Base-by-base conservation (phyloP, 2,888 invertebrate genomes). In the Esperia sulphurella region DNA sequence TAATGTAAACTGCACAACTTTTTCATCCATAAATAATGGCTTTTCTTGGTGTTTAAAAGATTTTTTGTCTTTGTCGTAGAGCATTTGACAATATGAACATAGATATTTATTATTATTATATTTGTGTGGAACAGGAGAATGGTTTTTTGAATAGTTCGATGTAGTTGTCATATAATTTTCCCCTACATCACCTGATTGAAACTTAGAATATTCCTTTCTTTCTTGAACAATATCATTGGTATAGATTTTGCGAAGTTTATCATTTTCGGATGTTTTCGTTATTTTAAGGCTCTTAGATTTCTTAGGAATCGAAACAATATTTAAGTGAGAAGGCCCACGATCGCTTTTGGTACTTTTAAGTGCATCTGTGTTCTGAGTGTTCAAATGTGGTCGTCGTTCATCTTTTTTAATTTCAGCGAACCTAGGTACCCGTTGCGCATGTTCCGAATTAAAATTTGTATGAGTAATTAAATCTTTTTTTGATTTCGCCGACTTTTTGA, bases 271-370 rank as follows among this genome's bases (percentile, higher is more conserved):
- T 28, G 12, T 5, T 33, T 41, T 49, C 8, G 14, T 10, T 14
- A 53, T 21, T 45, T 53, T 59, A 7, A 47, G 38, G 45, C 49
- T 54, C 45, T 56, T 54, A 1, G 52, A 51, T 40, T 52, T 58
- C 40, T 49, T 54, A 0, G 43, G 45, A 13, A 45, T 39, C 9
- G 37, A 14, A 33, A 31, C 9, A 14, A 33, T 9, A 9, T 43
- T 43, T 33, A 30, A 14, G 30, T 45, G 42, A 40, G 21, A 38
- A 12, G 47, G 8, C 14, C 41, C 46, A 8, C 49, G 48, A 13
- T 53, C 50, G 51, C 48, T 54, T 38, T 50, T 50, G n/a, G 49
- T 46, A 28, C 44, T 43, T 41, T 42, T 56, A 9, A 12, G 40
- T 35, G 13, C 33, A n/a, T 49, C 44, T 35, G 10, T 9, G 28